Evolutionary conservation across 1,140 invertebrate species (phyloP), one percentile per base, ranked within the genome.

Genomic region (Melitaea cinxia): DNA sequence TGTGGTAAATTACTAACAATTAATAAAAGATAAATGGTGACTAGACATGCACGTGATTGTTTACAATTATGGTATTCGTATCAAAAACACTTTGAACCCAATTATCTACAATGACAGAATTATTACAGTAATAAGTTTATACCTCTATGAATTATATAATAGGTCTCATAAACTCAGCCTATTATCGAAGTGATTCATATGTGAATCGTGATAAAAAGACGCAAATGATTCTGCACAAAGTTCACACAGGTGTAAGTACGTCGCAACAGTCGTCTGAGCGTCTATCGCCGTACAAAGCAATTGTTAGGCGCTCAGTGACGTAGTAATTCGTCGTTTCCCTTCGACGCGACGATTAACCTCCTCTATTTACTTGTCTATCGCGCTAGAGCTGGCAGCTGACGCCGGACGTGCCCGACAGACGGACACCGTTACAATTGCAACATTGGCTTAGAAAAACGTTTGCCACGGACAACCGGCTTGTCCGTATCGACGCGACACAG

Each of bases 391-490:
- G 87, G 80, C 88, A 90, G 84, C 88, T 88, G 85, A 86, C 86
- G 75, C 83, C 82, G 83, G 87, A 88, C 80, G 81, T 70, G 72
- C 52, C 79, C 75, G 84, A 87, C 85, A 86, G 82, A 77, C 83
- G 81, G 75, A 78, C 85, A 83, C 84, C 85, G 84, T 88, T 86
- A 83, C 84, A 78, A 78, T 90, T 88, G 82, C 83, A 77, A 75
- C 74, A 83, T 75, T 75, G 82, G 85, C 88, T 90, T 90, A 90
- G 88, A 90, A 90, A 90, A 90, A 88, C 85, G 83, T 90, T 90
- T 85, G 87, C 75, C 74, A 73, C 73, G 70, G 70, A 78, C 80
- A 81, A 78, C 75, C 68, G 69, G 72, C 73, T 77, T 75, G 83
- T 77, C 77, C 58, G 61, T 72, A 60, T 73, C 71, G 65, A 74